Conservation (phyloP, 1,140 invertebrate species). For the Zaprionus ornatus region DNA sequence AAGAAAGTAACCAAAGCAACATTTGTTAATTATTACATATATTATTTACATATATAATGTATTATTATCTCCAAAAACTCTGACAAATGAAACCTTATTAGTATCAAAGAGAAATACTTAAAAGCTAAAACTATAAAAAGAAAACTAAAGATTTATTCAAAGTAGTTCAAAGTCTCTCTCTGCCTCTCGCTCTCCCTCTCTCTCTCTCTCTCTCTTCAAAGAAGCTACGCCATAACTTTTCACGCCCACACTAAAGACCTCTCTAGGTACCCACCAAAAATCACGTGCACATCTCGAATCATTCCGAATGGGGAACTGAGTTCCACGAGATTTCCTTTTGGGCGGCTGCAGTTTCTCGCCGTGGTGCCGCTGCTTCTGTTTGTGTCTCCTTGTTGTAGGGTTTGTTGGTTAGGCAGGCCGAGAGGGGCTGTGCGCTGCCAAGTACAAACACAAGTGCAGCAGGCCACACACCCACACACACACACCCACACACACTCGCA, state of each 20-base stretch:
- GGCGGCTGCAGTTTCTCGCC: constrained; percentile 24
- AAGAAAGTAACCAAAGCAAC: no score
- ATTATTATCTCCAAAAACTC: no score
- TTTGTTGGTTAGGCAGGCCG: constrained; percentile 23
- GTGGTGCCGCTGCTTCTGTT: constrained; percentile 22
- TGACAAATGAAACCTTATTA: no score
- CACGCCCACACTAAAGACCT: neutral
- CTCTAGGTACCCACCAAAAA: neutral
- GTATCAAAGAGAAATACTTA: no score
- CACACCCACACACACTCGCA: constrained; percentile 30
- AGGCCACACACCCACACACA: constrained; percentile 33
- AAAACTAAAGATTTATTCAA: no score
- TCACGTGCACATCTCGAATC: constrained; percentile 42
- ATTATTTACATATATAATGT: no score
- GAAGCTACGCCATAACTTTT: no score
- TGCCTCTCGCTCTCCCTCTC: no score
- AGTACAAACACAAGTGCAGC: constrained; percentile 21
- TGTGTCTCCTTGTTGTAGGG: constrained; percentile 52
- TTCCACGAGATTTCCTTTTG: constrained; percentile 54
- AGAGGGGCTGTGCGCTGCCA: constrained; percentile 7
- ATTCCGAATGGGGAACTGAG: constrained; percentile 12
- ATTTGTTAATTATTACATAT: no score
- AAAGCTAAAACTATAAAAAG: no score
- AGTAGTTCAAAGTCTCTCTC: no score
- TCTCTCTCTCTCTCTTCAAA: no score